Evolutionary conservation across 1,140 invertebrate species (phyloP).

Genomic region (Acromyrmex heyeri): DNA sequence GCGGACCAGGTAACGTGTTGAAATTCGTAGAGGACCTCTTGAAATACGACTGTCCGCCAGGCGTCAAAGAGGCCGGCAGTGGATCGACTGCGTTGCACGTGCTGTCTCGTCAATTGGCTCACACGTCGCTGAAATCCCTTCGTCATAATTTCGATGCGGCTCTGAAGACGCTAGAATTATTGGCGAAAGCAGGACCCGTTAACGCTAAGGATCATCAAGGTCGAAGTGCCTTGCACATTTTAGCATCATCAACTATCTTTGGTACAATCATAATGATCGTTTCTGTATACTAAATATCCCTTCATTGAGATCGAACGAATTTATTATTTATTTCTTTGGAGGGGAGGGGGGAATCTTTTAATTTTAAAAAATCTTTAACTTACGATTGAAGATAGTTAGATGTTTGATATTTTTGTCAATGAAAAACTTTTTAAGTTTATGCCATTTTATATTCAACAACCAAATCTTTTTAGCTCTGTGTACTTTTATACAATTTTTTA

Average conservation of each 20-base stretch:
- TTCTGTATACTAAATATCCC: too few species aligned
- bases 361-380: background rate
- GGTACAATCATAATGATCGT: slow-evolving; percentile 65
- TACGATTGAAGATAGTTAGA: background rate
- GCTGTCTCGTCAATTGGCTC: slow-evolving; percentile 80
- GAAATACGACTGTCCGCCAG: slow-evolving; percentile 81
- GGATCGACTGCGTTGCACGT: slow-evolving; percentile 84
- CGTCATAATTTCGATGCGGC: slow-evolving; percentile 79
- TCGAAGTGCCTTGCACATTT: slow-evolving; percentile 82
- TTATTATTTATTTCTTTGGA: background rate
- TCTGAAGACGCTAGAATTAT: slow-evolving; percentile 78
- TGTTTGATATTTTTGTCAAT: background rate
- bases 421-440: too few species aligned
- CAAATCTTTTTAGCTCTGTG: too few species aligned
- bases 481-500: too few species aligned
- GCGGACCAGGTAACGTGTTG: slow-evolving; percentile 77
- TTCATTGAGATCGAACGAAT: background rate
- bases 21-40: slow-evolving; percentile 82
- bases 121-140: slow-evolving; percentile 75
- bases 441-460: too few species aligned
- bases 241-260: slow-evolving; percentile 81
- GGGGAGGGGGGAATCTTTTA: background rate
- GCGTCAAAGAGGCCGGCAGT: slow-evolving; percentile 83
- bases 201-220: slow-evolving; percentile 83
- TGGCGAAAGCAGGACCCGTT: slow-evolving; percentile 82